Conservation (phyloP, 2,888 invertebrate species). For the Parapristionchus giblindavisi region DNA sequence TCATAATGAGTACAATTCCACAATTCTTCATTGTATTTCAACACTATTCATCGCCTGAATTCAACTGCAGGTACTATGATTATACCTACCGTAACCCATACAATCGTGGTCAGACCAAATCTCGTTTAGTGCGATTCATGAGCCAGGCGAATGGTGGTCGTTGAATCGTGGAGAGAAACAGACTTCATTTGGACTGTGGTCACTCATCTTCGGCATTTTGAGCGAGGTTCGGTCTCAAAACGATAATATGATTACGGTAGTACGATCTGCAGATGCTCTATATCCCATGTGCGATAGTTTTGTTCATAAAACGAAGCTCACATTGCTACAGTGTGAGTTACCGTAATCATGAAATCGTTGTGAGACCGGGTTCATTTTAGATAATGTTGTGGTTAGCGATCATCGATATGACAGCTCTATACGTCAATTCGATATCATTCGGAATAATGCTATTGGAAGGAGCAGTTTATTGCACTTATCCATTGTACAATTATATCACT, state of each 20-base stretch:
- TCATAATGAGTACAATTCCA: too few species aligned
- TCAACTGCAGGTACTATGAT: constrained; percentile 9
- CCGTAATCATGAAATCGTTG: not conserved
- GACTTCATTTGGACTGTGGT: not conserved
- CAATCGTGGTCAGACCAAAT: not conserved
- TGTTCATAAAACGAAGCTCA: not conserved
- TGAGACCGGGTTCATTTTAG: not conserved
- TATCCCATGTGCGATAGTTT: not conserved
- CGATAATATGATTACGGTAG: not conserved
- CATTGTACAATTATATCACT: not conserved
- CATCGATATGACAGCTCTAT: not conserved
- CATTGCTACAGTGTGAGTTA: not conserved
- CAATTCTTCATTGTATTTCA: not conserved
- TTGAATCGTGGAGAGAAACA: not conserved
- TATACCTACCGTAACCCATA: not conserved
- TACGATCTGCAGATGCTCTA: not conserved
- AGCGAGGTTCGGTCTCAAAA: not conserved
- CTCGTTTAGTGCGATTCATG: not conserved
- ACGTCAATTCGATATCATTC: not conserved
- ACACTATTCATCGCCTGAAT: not conserved
- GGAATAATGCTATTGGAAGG: not conserved
- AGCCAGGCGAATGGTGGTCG: constrained; percentile 13
- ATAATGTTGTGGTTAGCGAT: not conserved
- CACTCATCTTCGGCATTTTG: not conserved
- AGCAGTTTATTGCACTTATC: not conserved